Percentiles rank a stretch among this genome's conserved stretches.
Evolutionary conservation across 2,797 vertebrate species (phyloP).

Genomic region (Euthynnus affinis): DNA sequence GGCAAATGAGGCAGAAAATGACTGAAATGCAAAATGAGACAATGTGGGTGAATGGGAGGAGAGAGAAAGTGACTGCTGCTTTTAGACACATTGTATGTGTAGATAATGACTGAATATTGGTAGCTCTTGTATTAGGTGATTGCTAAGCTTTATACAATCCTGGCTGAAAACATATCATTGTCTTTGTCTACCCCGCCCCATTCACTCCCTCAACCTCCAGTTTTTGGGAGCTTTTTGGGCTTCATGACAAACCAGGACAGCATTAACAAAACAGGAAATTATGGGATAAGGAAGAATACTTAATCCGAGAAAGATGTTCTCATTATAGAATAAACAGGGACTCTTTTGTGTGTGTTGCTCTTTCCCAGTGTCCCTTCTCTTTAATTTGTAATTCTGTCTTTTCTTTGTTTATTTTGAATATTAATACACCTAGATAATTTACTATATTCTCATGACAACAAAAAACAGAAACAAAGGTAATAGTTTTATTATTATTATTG

Average conservation of each 20-base stretch:
- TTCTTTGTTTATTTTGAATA: conserved; percentile 7
- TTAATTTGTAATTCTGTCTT: neutral
- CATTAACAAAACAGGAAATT: neutral
- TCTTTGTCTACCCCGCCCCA: neutral
- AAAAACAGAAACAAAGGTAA: neutral
- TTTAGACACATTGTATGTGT: neutral
- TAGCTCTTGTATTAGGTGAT: neutral
- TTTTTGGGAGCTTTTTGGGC: neutral
- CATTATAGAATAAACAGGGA: conserved; percentile 7
- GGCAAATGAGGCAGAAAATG: conserved; percentile 25
- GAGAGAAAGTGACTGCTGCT: neutral
- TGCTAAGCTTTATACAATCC: conserved; percentile 17
- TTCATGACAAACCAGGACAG: neutral
- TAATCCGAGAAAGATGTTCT: neutral
- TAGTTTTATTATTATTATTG: no score
- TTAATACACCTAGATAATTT: neutral
- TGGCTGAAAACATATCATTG: conserved; percentile 7
- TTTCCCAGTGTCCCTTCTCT: neutral
- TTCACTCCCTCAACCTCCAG: no score
- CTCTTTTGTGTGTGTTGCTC: neutral
- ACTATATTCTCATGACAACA: neutral
- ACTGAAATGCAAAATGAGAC: conserved; percentile 25
- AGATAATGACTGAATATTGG: conserved; percentile 9
- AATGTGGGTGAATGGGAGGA: conserved; percentile 1
- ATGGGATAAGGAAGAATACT: neutral